Evolutionary conservation across 2,888 invertebrate species (phyloP).

Genomic region (Lasius fuliginosus): DNA sequence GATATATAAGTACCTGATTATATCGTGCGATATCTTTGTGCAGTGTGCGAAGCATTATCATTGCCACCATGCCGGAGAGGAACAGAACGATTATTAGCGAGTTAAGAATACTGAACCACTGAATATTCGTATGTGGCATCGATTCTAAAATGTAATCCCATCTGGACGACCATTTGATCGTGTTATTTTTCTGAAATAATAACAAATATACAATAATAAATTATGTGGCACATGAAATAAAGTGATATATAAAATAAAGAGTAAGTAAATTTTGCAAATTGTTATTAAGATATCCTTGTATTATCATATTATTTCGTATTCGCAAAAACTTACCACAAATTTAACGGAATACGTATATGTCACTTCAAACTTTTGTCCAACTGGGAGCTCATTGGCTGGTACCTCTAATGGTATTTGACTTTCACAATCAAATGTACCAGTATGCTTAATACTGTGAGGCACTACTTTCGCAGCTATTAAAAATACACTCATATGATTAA

Average conservation of each 20-base stretch:
- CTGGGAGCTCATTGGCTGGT: conserved; percentile 87
- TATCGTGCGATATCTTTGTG: conserved; percentile 99
- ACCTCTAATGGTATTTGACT: conserved; percentile 90
- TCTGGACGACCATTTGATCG: conserved; percentile 98
- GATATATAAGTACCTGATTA: conserved; percentile 91
- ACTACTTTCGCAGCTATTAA: conserved; percentile 87
- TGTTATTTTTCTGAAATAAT: conserved; percentile 89
- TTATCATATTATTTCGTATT: not conserved
- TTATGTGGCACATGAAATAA: not conserved
- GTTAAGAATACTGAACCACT: conserved; percentile 99
- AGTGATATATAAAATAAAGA: conserved; percentile 10
- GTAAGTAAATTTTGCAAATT: conserved; percentile 24
- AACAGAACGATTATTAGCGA: conserved; percentile 98
- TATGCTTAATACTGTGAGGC: conserved; percentile 87
- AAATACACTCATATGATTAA: conserved; percentile 34
- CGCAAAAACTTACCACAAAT: conserved; percentile 89
- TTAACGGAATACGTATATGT: conserved; percentile 95
- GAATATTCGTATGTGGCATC: conserved; percentile 99
- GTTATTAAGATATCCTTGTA: not conserved
- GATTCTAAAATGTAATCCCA: conserved; percentile 99
- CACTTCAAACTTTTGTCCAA: conserved; percentile 88
- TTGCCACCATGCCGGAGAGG: conserved; percentile 99
- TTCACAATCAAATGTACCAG: conserved; percentile 80
- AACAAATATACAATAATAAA: conserved; percentile 23
- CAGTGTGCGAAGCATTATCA: conserved; percentile 98